Percentiles rank a stretch among this genome's conserved stretches.
phyloP scores from a whole-genome alignment of 2,888 invertebrate genomes.

The Epinotia bilunana region DNA sequence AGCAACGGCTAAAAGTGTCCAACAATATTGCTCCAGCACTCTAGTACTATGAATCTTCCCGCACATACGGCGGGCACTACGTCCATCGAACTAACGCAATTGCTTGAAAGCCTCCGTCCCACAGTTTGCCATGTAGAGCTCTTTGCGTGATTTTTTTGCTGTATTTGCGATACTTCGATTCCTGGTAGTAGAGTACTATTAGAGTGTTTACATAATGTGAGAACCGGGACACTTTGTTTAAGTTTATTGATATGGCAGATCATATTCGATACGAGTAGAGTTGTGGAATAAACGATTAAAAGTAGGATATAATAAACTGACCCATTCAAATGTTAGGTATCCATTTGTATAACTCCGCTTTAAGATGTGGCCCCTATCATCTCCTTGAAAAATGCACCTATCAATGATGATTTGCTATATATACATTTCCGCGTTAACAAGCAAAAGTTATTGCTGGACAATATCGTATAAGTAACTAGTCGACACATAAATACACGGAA shows the following conservation, averaged over 20 bases:
- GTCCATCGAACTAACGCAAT: slow-evolving; percentile 40
- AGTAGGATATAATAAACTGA: not conserved
- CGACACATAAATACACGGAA: too few species aligned
- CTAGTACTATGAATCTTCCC: not conserved
- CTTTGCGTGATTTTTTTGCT: slow-evolving; percentile 31
- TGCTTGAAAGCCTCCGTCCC: slow-evolving; percentile 36
- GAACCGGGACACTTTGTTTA: not conserved
- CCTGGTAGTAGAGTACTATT: not conserved
- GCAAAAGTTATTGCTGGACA: too few species aligned
- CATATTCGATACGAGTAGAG: not conserved
- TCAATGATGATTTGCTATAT: too few species aligned
- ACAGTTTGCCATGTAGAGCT: slow-evolving; percentile 2
- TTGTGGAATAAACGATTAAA: not conserved
- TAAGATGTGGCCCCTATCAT: too few species aligned
- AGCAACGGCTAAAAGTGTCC: not conserved
- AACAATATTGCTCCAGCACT: slow-evolving; percentile 7
- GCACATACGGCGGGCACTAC: slow-evolving; percentile 15
- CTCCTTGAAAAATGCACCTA: too few species aligned
- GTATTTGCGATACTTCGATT: not conserved
- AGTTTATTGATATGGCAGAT: not conserved
- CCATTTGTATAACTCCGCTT: too few species aligned
- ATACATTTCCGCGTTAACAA: too few species aligned
- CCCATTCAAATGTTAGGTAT: too few species aligned
- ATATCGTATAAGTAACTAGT: too few species aligned
- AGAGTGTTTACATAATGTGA: not conserved